Percentiles rank a stretch among this genome's conserved stretches.
Conservation (phyloP, 2,888 invertebrate genomes). For the Drosophila subquinaria region DNA sequence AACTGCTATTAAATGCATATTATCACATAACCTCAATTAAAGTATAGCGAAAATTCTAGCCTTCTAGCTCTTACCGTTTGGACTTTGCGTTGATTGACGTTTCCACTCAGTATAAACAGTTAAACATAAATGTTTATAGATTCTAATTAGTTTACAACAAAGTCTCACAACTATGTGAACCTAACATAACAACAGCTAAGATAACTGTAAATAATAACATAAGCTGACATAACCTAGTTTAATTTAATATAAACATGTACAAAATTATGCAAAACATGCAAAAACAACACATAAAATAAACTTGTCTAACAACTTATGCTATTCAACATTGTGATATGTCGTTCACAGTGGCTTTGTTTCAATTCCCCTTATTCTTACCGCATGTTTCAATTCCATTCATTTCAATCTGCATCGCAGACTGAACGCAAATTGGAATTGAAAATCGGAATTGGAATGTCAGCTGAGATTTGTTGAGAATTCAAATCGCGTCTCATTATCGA, state of each 20-base stretch:
- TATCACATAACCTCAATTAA: too few species aligned
- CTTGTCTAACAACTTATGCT: neutral
- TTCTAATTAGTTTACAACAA: neutral
- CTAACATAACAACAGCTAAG: neutral
- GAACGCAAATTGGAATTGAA: neutral
- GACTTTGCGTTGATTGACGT: too few species aligned
- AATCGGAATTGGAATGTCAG: conserved; percentile 1
- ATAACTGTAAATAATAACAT: neutral
- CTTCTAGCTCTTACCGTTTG: too few species aligned
- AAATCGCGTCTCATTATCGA: conserved; percentile 27
- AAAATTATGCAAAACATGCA: neutral
- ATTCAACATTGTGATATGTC: neutral
- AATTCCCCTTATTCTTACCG: neutral
- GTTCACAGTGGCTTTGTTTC: neutral
- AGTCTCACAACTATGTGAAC: too few species aligned
- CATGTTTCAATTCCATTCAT: neutral
- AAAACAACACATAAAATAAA: neutral
- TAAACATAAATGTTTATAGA: too few species aligned
- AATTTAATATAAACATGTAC: neutral
- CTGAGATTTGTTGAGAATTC: conserved; percentile 7
- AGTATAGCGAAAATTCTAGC: too few species aligned
- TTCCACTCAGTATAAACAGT: neutral
- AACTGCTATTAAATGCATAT: too few species aligned
- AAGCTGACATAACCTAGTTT: neutral
- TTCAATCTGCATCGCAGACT: neutral